phyloP scores from a whole-genome alignment of 2,888 invertebrate species.

The Podabrus alpinus region DNA sequence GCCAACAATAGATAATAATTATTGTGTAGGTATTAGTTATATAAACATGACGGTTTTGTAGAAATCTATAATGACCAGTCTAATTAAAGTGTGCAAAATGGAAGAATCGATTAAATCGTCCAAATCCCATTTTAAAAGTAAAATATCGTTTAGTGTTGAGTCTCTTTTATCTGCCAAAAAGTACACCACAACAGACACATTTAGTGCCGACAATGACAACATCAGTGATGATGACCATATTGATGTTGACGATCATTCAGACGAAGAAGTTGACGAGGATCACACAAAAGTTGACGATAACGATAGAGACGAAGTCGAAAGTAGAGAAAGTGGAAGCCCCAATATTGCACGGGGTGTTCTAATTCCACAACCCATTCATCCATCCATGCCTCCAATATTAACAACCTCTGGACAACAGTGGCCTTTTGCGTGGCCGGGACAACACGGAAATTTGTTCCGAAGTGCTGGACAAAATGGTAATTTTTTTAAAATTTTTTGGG shows the following conservation, averaged over 20 bases:
- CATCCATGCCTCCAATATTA: conserved; percentile 63
- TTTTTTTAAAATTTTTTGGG: background rate
- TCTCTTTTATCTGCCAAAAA: conserved; percentile 59
- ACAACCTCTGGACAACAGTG: conserved; percentile 55
- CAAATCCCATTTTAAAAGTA: conserved; percentile 60
- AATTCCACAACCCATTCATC: conserved; percentile 69
- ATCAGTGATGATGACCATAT: conserved; percentile 39
- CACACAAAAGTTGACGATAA: conserved; percentile 47
- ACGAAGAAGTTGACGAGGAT: conserved; percentile 46
- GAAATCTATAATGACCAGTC: background rate
- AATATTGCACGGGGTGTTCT: conserved; percentile 64
- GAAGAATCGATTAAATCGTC: conserved; percentile 45
- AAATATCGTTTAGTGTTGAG: conserved; percentile 77
- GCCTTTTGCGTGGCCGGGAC: conserved; percentile 66
- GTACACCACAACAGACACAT: conserved; percentile 19
- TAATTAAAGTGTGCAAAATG: conserved; percentile 35
- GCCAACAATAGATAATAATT: background rate
- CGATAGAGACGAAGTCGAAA: conserved; percentile 51
- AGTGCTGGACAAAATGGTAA: conserved; percentile 65
- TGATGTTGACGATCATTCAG: conserved; percentile 58
- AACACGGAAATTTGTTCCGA: conserved; percentile 64
- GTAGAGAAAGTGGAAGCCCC: conserved; percentile 56
- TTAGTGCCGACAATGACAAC: conserved; percentile 29
- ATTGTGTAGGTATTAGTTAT: conserved; percentile 4
- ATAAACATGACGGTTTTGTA: background rate